Evolutionary conservation across 2,113 vertebrate genomes (phyloP), one percentile per base, ranked within the genome.

Genomic region (Chascanopsetta lugubris): DNA sequence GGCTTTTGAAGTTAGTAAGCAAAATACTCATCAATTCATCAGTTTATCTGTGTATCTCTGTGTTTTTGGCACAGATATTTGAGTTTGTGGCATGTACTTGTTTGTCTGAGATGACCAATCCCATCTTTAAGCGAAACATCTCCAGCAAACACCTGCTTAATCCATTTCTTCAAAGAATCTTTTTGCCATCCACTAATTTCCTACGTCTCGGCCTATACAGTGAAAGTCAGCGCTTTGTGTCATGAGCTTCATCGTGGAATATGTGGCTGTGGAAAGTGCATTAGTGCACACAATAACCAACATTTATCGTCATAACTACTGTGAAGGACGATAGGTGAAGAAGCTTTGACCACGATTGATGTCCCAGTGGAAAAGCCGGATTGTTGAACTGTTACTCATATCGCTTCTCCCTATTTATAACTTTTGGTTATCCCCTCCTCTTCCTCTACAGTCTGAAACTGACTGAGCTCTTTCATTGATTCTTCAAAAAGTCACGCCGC

Each of bases 401-500:
- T 24, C 10, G 42, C 30, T 26, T 65, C 17, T 18, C 21, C 20
- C 42, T 53, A 26, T 42, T 4, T 68, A 7, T 21, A 54, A 32
- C 3, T 0, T 15, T 34, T 55, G n/a, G n/a, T 30, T 26, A 55
- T 1, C 1, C 42, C 20, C 18, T 26, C 30, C 21, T 36, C 8
- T 17, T 38, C 11, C 27, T 43, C n/a, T 18, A 12, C 8, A 0
- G 20, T 32, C 7, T 34, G 24, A 63, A 7, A 8, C 49, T 53
- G 46, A 27, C 10, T n/a, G 43, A 20, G 26, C 46, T 69, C 42
- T 4, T 49, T 40, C 53, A 18, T 6, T 47, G 6, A 24, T 22
- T 49, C 11, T 25, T 47, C 10, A 60, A n/a, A 51, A 5, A 34
- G 49, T 75, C 26, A 47, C 30, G 50, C 69, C 71, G 29, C 30